These are phyloP conservation scores for Pollachius pollachius DNA, from an alignment of 2,113 vertebrate species.

Conservation along the genomic window DNA sequence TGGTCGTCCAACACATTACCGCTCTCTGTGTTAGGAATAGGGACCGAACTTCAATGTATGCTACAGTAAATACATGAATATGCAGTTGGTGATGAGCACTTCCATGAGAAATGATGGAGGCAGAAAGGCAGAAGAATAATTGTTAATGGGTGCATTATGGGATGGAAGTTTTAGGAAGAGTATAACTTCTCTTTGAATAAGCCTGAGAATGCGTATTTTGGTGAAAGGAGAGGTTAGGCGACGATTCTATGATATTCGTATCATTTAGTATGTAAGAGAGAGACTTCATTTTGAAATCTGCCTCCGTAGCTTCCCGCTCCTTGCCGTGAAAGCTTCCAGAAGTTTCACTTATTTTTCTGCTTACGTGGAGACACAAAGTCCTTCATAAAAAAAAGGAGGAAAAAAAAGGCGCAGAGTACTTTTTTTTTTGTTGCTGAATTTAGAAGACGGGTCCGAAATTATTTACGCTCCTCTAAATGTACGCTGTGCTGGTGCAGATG, in stretches of 20 bases:
- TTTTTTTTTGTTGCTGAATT: conserved; percentile 49
- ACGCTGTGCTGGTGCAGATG: conserved; percentile 61
- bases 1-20: conserved; percentile 69
- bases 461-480: conserved; percentile 75
- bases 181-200: no score
- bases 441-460: conserved; percentile 57
- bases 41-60: conserved; percentile 28
- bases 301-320: no score
- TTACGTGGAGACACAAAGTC: conserved; percentile 48
- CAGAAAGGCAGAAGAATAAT: no score
- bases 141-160: no score
- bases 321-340: conserved; percentile 19
- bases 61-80: conserved; percentile 27
- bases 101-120: no score
- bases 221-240: no score
- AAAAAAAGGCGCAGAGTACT: conserved; percentile 13
- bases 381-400: conserved; percentile 38
- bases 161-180: no score
- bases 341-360: conserved; percentile 41
- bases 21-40: conserved; percentile 55
- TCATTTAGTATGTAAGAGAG: no score
- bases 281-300: no score
- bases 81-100: no score
- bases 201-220: no score
- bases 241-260: no score